Conservation (phyloP, 1,140 invertebrate genomes). For the Leptinotarsa texana region DNA sequence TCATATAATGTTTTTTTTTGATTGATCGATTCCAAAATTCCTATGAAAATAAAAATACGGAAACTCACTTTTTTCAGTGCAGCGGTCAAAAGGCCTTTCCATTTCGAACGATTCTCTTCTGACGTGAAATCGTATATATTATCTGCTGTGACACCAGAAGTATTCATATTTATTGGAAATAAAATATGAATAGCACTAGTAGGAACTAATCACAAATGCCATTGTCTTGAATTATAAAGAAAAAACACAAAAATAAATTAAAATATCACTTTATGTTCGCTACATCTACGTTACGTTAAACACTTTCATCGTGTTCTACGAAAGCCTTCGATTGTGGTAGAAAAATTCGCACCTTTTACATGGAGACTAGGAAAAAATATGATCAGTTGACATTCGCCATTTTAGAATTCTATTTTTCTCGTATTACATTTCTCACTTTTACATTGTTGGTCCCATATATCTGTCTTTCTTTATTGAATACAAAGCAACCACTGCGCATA, state of each 20-base stretch:
- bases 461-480: conserved; percentile 23
- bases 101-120: conserved; percentile 84
- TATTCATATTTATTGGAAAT: conserved; percentile 39
- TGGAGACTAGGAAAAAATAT: conserved; percentile 31
- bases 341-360: conserved; percentile 28
- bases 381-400: conserved; percentile 38
- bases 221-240: conserved; percentile 18
- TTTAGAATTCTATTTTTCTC: conserved; percentile 26
- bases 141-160: conserved; percentile 52
- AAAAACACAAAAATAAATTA: conserved; percentile 22
- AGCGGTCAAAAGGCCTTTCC: conserved; percentile 85
- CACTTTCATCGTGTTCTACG: conserved; percentile 19
- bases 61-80: conserved; percentile 72
- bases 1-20: background rate
- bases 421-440: conserved; percentile 20
- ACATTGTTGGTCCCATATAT: background rate
- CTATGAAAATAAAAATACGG: background rate
- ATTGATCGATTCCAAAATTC: background rate
- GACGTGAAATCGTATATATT: conserved; percentile 85
- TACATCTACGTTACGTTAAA: conserved; percentile 29
- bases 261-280: background rate
- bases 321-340: background rate
- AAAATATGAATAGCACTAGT: conserved; percentile 23
- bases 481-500: conserved; percentile 24
- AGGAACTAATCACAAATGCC: conserved; percentile 18